Conservation (phyloP, 2,113 vertebrate genomes). For the Emydocephalus ijimae region DNA sequence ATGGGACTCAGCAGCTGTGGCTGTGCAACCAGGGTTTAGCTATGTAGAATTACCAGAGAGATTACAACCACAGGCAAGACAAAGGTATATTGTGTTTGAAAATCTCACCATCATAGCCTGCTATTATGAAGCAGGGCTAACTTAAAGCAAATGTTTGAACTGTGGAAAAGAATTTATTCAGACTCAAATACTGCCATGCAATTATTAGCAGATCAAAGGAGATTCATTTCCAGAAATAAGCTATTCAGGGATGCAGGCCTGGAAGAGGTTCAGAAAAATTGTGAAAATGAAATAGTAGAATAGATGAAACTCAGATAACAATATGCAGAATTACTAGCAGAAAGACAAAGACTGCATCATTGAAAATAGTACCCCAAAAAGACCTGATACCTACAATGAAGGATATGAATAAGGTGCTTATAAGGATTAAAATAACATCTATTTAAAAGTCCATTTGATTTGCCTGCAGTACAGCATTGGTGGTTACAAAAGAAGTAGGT, state of each 20-base stretch:
- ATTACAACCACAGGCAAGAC: not conserved
- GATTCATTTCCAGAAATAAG: not conserved
- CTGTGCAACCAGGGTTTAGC: not conserved
- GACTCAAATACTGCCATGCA: not conserved
- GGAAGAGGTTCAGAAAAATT: not conserved
- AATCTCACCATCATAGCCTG: not conserved
- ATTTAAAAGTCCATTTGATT: not conserved
- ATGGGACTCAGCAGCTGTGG: not conserved
- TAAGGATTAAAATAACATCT: not conserved
- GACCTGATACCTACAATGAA: not conserved
- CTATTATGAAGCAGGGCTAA: not conserved
- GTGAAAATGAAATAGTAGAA: not conserved
- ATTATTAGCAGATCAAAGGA: not conserved
- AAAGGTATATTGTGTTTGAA: not conserved
- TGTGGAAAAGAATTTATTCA: not conserved
- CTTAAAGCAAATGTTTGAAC: not conserved
- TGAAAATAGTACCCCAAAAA: not conserved
- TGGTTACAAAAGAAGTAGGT: not conserved
- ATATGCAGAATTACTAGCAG: not conserved
- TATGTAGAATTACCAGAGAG: not conserved
- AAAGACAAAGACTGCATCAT: not conserved
- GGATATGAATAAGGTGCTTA: not conserved
- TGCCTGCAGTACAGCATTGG: not conserved
- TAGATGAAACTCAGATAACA: not conserved
- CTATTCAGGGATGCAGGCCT: not conserved